A percentile compares a stretch with the other conserved stretches of the same genome.
Evolutionary conservation across 2,888 invertebrate species (phyloP).

Genomic region (Diogma glabrata): DNA sequence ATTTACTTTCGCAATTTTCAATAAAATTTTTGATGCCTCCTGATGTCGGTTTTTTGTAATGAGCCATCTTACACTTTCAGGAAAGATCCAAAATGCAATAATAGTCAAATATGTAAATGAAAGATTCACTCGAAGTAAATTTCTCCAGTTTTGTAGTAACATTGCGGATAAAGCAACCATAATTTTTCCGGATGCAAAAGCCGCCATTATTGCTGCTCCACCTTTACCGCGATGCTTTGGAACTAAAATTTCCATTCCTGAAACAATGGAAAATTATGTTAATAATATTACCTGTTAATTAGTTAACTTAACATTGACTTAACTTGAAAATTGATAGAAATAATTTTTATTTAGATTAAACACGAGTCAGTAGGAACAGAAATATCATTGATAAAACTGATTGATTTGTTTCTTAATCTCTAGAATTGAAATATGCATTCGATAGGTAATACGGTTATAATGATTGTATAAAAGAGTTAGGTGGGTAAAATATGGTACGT

Average conservation of each 20-base stretch:
- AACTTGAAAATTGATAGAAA: too few relatives aligned
- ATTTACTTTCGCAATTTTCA: slow-evolving; percentile 27
- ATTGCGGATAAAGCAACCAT: slow-evolving; percentile 48
- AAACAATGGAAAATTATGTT: too few relatives aligned
- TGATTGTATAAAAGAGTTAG: too few relatives aligned
- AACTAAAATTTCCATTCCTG: not conserved
- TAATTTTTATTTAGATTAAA: too few relatives aligned
- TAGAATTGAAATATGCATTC: too few relatives aligned
- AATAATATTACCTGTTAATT: too few relatives aligned
- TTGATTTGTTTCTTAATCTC: too few relatives aligned
- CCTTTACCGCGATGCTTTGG: not conserved
- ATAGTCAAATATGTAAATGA: slow-evolving; percentile 24
- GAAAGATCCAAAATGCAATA: slow-evolving; percentile 46
- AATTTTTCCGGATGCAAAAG: slow-evolving; percentile 23
- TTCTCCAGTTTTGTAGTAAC: slow-evolving; percentile 38
- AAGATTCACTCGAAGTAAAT: not conserved
- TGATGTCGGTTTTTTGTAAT: not conserved
- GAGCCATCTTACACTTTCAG: slow-evolving; percentile 44
- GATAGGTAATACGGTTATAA: too few relatives aligned
- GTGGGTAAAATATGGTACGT: too few relatives aligned
- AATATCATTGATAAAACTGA: too few relatives aligned
- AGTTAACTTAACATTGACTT: too few relatives aligned
- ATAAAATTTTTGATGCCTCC: not conserved
- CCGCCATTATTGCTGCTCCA: not conserved
- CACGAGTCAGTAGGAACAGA: too few relatives aligned